Conservation (phyloP, 1,140 invertebrate species). For the Babylonia areolata region DNA sequence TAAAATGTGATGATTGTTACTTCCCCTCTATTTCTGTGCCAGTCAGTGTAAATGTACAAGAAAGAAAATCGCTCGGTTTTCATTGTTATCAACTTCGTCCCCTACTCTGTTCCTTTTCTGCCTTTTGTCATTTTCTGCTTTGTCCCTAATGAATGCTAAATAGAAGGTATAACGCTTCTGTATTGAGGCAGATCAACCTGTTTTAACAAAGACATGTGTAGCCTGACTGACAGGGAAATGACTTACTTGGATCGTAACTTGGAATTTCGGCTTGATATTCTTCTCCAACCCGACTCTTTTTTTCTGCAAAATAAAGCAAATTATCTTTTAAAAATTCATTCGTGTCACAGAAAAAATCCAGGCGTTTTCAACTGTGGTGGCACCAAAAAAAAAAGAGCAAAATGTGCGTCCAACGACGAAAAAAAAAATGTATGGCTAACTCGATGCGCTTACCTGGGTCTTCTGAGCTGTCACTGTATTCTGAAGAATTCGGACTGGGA, state of each 20-base stretch:
- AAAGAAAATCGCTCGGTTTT: no score
- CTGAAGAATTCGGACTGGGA: conserved; percentile 89
- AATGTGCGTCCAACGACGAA: background rate
- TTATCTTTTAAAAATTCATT: background rate
- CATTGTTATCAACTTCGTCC: no score
- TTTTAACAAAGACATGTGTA: no score
- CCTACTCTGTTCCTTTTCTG: no score
- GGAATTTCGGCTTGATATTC: conserved; percentile 96
- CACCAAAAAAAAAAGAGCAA: background rate
- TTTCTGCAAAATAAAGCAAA: conserved; percentile 78
- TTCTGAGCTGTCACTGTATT: conserved; percentile 70
- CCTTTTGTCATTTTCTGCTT: no score
- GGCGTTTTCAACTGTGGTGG: background rate
- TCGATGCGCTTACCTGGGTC: conserved; percentile 67
- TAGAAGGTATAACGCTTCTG: no score
- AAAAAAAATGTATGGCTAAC: conserved; percentile 25
- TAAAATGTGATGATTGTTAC: no score
- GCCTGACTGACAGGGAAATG: background rate
- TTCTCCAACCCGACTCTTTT: conserved; percentile 94
- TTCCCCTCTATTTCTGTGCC: no score
- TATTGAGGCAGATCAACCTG: no score
- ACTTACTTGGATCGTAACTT: conserved; percentile 81
- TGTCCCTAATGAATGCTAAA: no score
- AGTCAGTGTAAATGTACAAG: no score
- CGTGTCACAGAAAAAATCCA: background rate